These are phyloP conservation scores for Acipenser ruthenus DNA, from an alignment of 2,797 vertebrate species.

Conservation along the genomic window DNA sequence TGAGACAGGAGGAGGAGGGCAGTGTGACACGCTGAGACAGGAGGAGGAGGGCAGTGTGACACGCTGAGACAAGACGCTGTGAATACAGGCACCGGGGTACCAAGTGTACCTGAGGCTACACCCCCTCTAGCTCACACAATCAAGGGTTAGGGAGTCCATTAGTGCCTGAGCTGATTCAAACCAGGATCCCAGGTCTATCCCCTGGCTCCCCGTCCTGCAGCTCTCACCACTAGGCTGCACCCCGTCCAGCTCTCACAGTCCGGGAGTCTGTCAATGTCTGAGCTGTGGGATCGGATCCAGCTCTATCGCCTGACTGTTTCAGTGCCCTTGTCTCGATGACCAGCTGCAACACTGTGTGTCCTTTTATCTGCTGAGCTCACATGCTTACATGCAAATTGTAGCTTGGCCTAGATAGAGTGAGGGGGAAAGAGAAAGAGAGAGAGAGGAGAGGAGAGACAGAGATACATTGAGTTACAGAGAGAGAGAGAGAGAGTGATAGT, in stretches of 20 bases:
- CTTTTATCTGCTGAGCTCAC: conserved; percentile 45
- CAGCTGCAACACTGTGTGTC: conserved; percentile 20
- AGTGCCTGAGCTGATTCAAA: conserved; percentile 21
- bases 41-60: no score
- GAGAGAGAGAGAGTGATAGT: conserved; percentile 21
- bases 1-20: no score
- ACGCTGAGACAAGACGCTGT: no score
- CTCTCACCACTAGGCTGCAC: background rate
- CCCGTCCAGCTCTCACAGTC: background rate
- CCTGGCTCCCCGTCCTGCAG: background rate
- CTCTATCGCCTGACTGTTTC: background rate
- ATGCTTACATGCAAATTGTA: conserved; percentile 30
- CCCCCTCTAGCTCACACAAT: no score
- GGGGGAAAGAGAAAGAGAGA: conserved; percentile 3
- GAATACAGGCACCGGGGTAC: no score
- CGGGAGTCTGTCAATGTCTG: background rate
- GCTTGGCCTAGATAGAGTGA: conserved; percentile 9
- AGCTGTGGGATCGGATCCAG: no score
- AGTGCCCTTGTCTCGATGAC: conserved; percentile 9
- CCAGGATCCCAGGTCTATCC: background rate
- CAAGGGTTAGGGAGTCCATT: conserved; percentile 4
- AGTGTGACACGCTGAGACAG: no score
- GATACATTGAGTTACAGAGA: conserved; percentile 12
- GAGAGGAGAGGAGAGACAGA: background rate
- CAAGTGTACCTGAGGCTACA: no score